Base-by-base conservation (phyloP, 2,113 vertebrate genomes). In the Pimephales promelas region DNA sequence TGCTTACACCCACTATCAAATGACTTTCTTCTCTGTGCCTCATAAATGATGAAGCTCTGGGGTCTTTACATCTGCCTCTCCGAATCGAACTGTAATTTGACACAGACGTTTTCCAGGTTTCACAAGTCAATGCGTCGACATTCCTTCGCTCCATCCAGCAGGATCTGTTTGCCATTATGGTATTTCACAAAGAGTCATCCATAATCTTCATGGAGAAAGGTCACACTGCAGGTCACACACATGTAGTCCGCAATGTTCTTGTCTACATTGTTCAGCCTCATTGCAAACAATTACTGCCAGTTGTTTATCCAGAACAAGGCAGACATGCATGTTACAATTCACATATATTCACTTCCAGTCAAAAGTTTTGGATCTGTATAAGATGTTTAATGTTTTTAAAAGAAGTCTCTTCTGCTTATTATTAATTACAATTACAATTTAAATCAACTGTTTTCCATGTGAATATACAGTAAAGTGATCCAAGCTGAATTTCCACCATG, bases 111-210 rank as follows among this genome's bases (percentile, higher is more conserved):
- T 43, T 22, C 54, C 73, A 84, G 83, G 20, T 49, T 64, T 70
- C 47, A n/a, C 40, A 81, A 57, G 20, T 72, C n/a, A 54, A 47
- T 75, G n/a, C 56, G 3, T 45, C 7, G 22, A 16, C 45, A 77
- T 82, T 71, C 70, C 52, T 79, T 57, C 36, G 31, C 26, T 76
- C 22, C n/a, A 79, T 74, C 28, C 57, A 18, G 13, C 52, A 47
- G 62, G 81, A 87, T 82, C 86, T 87, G 83, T 84, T 87, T 52
- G 18, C 43, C 14, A 78, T 84, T 82, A 87, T 52, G 22, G 16
- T 9, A n/a, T 52, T 45, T 10, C 54, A 45, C 68, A 82, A 47
- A 26, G 7, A 61, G 36, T 77, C 75, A 61, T 82, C 10, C 22
- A 20, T 85, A 78, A 66, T 49, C 73, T 49, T 36, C 3, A 71